Evolutionary conservation across 2,113 vertebrate species (phyloP), one percentile per base, ranked within the genome.

Genomic region (Scartelaos histophorus): DNA sequence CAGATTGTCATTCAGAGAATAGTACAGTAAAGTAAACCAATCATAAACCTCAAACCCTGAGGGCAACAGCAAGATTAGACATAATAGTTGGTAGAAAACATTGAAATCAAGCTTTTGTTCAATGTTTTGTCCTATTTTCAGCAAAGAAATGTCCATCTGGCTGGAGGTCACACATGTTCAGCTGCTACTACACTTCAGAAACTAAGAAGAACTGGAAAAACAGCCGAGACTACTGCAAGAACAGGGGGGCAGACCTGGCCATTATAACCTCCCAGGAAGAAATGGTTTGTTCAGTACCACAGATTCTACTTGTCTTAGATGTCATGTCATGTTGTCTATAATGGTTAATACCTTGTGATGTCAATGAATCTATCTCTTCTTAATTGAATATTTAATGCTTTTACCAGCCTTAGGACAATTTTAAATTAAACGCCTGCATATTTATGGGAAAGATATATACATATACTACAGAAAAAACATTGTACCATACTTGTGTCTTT

Each of bases 151-250:
- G 89, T 70, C 58, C 66, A 11, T 11, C 17, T 4, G 81, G 80
- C 46, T 91, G 88, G 88, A 38, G 0, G 34, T 86, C 56, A 61
- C 88, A 74, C 25, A 3, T 82, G 38, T 0, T n/a, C 25, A 88
- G 72, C 68, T 92, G 89, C 80, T 92, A 89, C 69, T 89, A 22
- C 38, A 45, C 45, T 3, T 89, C 88, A 7, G 0, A 0, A 21
- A 0, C 12, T 7, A 86, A 81, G 61, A 88, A 79, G 51, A 73
- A 3, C 4, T 92, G 90, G 90, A 66, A 2, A 0, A 0, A 0
- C 35, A 76, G 74, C 69, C 80, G 88, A 73, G 49, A 67, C 0
- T 34, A 65, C 66, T 92, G 90, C 70, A n/a, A 70, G n/a, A 22
- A 0, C 47, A 82, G 62, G 53, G 76, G 74, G 22, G 89, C 71